Base-by-base conservation (phyloP, 1,140 invertebrate species). In the Stegodyphus mimosarum region DNA sequence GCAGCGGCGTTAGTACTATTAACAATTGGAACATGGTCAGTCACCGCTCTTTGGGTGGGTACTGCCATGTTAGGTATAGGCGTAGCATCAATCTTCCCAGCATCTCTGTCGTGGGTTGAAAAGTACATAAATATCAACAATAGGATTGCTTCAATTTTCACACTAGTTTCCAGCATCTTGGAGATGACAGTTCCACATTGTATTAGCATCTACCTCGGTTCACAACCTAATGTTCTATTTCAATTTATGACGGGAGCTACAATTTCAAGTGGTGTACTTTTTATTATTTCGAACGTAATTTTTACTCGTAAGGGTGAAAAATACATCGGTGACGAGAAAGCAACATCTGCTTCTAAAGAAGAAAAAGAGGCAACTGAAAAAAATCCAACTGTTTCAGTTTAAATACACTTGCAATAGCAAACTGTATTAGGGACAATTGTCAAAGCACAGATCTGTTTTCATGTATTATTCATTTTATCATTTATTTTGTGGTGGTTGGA, bases 51-150 rank as follows among this genome's bases (percentile, higher is more conserved):
- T 11, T 92, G 91, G 88, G 75, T 91, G 5, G 91, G 91, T 49
- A 91, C 91, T 53, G 88, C 88, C 53, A 69, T 90, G 5, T 83
- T 91, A 18, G 92, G 92, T 11, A 83, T 92, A 15, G 92, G 92
- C 73, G 88, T 92, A 87, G 91, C 92, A 2, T 91, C 92, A 7
- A 89, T 92, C 7, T 92, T 92, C 81, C 91, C 92, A 1, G 90
- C 91, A 0, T 89, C 88, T 73, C 89, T 92, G 10, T 88, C 91
- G 7, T 92, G 92, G 92, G 89, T 91, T 50, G 91, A 92, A 86
- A 88, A 90, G 66, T 91, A 92, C 87, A 90, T 92, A 60, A 89
- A 90, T 52, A 88, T 92, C 7, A 91, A 91, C 7, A 91, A 92
- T 17, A 90, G 91, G 85, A 89, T 91, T 18, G 90, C 91, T 6